Percentiles rank a stretch among this genome's conserved stretches.
Evolutionary conservation across 2,888 invertebrate species (phyloP).

Genomic region (Cheilosia variabilis): DNA sequence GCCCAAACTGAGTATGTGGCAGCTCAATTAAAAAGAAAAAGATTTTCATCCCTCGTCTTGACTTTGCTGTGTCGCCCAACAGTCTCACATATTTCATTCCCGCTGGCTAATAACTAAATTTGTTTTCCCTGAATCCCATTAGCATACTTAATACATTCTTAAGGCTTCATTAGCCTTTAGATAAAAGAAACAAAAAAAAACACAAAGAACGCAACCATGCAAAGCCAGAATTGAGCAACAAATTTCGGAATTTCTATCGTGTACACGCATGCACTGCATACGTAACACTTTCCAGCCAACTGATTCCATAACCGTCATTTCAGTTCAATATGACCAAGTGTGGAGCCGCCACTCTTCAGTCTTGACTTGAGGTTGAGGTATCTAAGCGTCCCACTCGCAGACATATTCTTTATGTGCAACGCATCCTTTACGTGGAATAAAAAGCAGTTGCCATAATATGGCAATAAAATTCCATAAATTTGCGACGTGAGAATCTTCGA

Average conservation of each 20-base stretch:
- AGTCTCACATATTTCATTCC: conserved; percentile 27
- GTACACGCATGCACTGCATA: conserved; percentile 59
- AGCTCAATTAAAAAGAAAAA: neutral
- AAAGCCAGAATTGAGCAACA: conserved; percentile 47
- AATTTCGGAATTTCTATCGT: conserved; percentile 65
- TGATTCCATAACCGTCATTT: conserved; percentile 50
- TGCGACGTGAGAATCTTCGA: conserved; percentile 71
- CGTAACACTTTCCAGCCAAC: conserved; percentile 52
- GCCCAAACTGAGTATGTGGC: neutral
- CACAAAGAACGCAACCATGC: conserved; percentile 46
- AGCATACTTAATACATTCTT: conserved; percentile 70
- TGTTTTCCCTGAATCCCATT: conserved; percentile 36
- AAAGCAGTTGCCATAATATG: conserved; percentile 74
- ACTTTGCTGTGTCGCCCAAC: neutral
- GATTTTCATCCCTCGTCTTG: neutral
- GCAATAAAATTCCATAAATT: conserved; percentile 76
- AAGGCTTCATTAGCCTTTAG: conserved; percentile 59
- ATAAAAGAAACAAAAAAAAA: conserved; percentile 3
- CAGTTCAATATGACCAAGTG: conserved; percentile 54
- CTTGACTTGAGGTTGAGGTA: conserved; percentile 17
- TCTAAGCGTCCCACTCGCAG: conserved; percentile 47
- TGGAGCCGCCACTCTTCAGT: conserved; percentile 39
- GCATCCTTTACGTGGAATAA: conserved; percentile 71
- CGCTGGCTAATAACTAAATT: conserved; percentile 57
- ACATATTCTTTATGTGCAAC: conserved; percentile 74